Conservation (phyloP, 1,140 invertebrate species). For the Drosophila miranda region DNA sequence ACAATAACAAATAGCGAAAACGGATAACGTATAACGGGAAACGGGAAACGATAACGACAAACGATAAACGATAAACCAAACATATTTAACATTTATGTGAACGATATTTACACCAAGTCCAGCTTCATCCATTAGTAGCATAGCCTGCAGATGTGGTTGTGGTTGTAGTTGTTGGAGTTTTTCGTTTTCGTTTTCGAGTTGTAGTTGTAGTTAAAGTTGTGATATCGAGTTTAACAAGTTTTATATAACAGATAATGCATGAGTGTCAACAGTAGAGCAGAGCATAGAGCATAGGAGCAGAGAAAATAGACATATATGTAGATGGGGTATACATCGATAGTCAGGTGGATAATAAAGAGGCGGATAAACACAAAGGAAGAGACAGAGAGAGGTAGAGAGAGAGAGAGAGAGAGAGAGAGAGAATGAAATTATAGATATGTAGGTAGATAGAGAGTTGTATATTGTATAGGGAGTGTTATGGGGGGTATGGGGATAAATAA, state of each 20-base stretch:
- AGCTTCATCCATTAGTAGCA: constrained; percentile 94
- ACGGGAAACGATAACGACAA: constrained; percentile 20
- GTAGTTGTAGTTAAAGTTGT: constrained; percentile 56
- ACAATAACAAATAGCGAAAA: too few species aligned
- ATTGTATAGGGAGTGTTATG: constrained; percentile 26
- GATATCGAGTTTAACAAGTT: constrained; percentile 62
- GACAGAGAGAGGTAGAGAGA: constrained; percentile 27
- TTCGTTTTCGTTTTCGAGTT: constrained; percentile 1
- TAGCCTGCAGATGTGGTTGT: constrained; percentile 85
- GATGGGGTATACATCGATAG: constrained; percentile 31
- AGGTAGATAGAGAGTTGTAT: constrained; percentile 33
- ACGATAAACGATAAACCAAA: constrained; percentile 49
- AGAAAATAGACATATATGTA: too few species aligned
- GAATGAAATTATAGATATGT: constrained; percentile 1
- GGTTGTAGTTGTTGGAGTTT: constrained; percentile 50
- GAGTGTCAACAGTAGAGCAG: constrained; percentile 61
- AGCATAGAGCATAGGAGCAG: constrained; percentile 22
- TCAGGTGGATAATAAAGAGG: constrained; percentile 20
- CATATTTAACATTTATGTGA: constrained; percentile 62
- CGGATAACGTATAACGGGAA: neutral
- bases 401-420: constrained; percentile 24
- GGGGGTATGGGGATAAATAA: neutral
- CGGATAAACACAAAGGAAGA: constrained; percentile 22
- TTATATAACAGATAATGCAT: constrained; percentile 69
- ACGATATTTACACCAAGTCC: constrained; percentile 92